These are phyloP conservation scores for Ostrea denselamellosa DNA, from an alignment of 1,140 invertebrate genomes.

Conservation along the genomic window DNA sequence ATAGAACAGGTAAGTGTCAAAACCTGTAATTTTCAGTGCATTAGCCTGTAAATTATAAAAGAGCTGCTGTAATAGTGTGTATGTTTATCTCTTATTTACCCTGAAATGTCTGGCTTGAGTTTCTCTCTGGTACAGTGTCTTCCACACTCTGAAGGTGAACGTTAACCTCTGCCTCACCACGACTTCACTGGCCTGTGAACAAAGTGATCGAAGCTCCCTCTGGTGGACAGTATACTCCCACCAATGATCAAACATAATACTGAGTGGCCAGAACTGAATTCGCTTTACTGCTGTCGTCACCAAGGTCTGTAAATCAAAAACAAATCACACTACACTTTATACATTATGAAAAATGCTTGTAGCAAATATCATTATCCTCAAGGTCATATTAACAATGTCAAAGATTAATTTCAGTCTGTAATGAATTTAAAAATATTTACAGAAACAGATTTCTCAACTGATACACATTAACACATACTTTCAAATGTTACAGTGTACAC, in stretches of 20 bases:
- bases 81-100: slow-evolving; percentile 35
- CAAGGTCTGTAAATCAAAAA: slow-evolving; percentile 48
- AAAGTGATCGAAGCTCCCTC: slow-evolving; percentile 48
- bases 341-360: background rate
- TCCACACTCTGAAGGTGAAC: slow-evolving; percentile 52
- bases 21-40: too few relatives aligned
- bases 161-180: slow-evolving; percentile 35
- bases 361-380: background rate
- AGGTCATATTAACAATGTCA: too few relatives aligned
- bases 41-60: too few relatives aligned
- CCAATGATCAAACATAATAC: slow-evolving; percentile 59
- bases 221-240: slow-evolving; percentile 55
- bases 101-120: slow-evolving; percentile 52
- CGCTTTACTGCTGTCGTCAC: slow-evolving; percentile 52
- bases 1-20: too few relatives aligned
- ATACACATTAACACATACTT: too few relatives aligned
- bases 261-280: slow-evolving; percentile 58
- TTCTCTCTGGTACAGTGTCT: slow-evolving; percentile 19
- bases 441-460: too few relatives aligned
- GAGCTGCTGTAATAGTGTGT: background rate
- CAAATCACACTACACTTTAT: background rate
- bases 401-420: too few relatives aligned
- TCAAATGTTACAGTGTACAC: too few relatives aligned
- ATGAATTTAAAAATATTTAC: too few relatives aligned
- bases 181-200: slow-evolving; percentile 46